Percentiles rank a stretch among this genome's conserved stretches.
These are phyloP conservation scores for Amblyopsis hoosieri DNA, from an alignment of 2,797 vertebrate species.

Conservation along the genomic window DNA sequence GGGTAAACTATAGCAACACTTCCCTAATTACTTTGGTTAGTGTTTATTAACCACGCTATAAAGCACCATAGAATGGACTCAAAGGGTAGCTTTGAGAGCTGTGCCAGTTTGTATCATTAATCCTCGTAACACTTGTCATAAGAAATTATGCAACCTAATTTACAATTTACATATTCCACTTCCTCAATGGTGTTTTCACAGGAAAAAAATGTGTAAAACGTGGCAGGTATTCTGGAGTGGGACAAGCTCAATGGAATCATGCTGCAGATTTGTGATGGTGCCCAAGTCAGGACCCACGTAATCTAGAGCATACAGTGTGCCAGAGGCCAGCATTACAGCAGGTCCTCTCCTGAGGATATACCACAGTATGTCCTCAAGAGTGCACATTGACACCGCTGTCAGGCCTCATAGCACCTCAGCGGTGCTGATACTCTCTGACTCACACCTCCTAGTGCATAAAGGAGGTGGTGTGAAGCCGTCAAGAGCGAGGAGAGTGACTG, in stretches of 20 bases:
- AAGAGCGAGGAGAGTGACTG: slow-evolving; percentile 6
- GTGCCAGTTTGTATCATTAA: slow-evolving; percentile 20
- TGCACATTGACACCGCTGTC: slow-evolving; percentile 4
- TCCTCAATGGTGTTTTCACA: slow-evolving; percentile 1
- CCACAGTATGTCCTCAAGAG: not conserved
- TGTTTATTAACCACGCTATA: slow-evolving; percentile 62
- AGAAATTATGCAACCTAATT: slow-evolving; percentile 47
- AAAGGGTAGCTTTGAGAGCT: slow-evolving; percentile 50
- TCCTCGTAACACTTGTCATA: slow-evolving; percentile 34
- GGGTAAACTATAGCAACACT: slow-evolving; percentile 50
- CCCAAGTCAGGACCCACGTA: too few species aligned
- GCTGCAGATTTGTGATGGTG: slow-evolving; percentile 14
- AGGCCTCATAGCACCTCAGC: slow-evolving; percentile 8
- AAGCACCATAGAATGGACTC: slow-evolving; percentile 45
- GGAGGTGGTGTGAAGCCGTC: slow-evolving; percentile 22
- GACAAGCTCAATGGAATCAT: slow-evolving; percentile 17
- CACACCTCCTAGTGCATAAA: slow-evolving; percentile 27
- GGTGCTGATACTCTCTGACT: slow-evolving; percentile 30
- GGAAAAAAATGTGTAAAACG: slow-evolving; percentile 10
- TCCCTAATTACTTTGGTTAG: slow-evolving; percentile 57
- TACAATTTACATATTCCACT: slow-evolving; percentile 17
- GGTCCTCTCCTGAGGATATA: slow-evolving; percentile 10
- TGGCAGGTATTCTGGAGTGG: slow-evolving; percentile 3
- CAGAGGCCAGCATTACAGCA: not conserved
- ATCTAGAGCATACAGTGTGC: too few species aligned